Conservation (phyloP, 30 jellyfish, hydroid and myxozoan genomes). For the Aurelia coerulea region DNA sequence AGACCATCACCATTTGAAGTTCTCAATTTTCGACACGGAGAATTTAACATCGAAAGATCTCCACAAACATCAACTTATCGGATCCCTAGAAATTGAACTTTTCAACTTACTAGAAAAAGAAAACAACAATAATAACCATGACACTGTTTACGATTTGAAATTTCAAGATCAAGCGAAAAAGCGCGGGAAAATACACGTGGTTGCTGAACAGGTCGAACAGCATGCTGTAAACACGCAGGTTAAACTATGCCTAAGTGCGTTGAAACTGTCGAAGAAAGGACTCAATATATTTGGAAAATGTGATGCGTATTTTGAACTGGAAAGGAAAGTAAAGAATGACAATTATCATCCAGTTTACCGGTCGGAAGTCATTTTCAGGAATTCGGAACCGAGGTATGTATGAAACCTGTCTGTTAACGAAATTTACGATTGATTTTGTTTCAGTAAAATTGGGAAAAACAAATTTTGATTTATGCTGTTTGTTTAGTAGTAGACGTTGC, state of each 20-base stretch:
- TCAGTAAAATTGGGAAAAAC: no score
- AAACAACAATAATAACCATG: neutral
- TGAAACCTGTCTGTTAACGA: no score
- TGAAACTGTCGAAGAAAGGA: conserved; percentile 69
- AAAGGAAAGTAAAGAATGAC: conserved; percentile 46
- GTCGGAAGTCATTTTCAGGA: conserved; percentile 79
- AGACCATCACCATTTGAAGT: conserved; percentile 67
- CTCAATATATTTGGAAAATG: conserved; percentile 71
- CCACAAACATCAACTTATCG: conserved; percentile 70
- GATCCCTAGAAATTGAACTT: conserved; percentile 48
- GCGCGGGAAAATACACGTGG: conserved; percentile 49
- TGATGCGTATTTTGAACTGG: conserved; percentile 71
- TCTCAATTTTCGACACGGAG: conserved; percentile 72
- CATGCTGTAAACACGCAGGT: conserved; percentile 55
- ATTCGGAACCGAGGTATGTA: conserved; percentile 72
- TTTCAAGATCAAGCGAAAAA: conserved; percentile 43
- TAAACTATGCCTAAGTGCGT: conserved; percentile 67
- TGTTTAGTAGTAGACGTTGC: no score
- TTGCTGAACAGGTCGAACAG: conserved; percentile 45
- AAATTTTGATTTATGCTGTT: no score
- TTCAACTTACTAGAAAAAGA: conserved; percentile 21
- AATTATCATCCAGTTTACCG: conserved; percentile 81
- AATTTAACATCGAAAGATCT: conserved; percentile 79
- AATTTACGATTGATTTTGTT: no score
- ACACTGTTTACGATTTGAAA: conserved; percentile 13